A percentile compares a stretch with the other conserved stretches of the same genome.
Evolutionary conservation across 2,797 vertebrate genomes (phyloP).

Genomic region (Pseudocheirus occidentalis): DNA sequence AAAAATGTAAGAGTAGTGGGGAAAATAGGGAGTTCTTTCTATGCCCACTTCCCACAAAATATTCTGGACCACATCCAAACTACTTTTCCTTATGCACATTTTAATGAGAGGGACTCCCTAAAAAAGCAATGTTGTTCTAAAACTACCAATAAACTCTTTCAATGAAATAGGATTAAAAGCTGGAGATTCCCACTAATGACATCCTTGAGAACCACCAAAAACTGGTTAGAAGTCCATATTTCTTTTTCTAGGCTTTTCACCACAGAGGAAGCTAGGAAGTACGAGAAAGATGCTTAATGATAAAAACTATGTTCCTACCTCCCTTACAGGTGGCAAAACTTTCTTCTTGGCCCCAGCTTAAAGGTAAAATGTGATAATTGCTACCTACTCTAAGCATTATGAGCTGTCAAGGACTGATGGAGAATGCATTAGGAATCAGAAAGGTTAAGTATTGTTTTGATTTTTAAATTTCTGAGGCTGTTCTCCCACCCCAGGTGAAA

Average conservation of each 20-base stretch:
- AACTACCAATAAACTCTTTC: slow-evolving; percentile 22
- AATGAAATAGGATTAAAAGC: slow-evolving; percentile 16
- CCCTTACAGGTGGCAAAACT: slow-evolving; percentile 37
- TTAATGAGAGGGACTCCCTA: background rate
- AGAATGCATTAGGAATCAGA: slow-evolving; percentile 14
- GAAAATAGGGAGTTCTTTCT: background rate
- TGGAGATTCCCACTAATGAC: slow-evolving; percentile 18
- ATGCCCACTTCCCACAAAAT: background rate
- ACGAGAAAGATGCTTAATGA: background rate
- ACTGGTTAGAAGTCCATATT: background rate
- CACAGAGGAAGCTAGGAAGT: slow-evolving; percentile 17
- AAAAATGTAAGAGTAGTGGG: background rate
- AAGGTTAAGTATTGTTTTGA: slow-evolving; percentile 4
- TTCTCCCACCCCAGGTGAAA: background rate
- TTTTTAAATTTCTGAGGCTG: background rate
- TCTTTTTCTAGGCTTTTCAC: slow-evolving; percentile 5
- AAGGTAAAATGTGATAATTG: slow-evolving; percentile 39
- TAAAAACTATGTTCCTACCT: background rate
- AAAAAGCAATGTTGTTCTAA: slow-evolving; percentile 15
- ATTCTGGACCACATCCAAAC: slow-evolving; percentile 1
- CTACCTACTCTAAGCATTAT: background rate
- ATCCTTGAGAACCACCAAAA: slow-evolving; percentile 28
- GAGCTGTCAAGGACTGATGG: background rate
- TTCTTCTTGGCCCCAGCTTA: slow-evolving; percentile 48
- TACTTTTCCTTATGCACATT: slow-evolving; percentile 27